Base-by-base conservation (phyloP, 2,113 vertebrate genomes). In the Notothenia coriiceps region DNA sequence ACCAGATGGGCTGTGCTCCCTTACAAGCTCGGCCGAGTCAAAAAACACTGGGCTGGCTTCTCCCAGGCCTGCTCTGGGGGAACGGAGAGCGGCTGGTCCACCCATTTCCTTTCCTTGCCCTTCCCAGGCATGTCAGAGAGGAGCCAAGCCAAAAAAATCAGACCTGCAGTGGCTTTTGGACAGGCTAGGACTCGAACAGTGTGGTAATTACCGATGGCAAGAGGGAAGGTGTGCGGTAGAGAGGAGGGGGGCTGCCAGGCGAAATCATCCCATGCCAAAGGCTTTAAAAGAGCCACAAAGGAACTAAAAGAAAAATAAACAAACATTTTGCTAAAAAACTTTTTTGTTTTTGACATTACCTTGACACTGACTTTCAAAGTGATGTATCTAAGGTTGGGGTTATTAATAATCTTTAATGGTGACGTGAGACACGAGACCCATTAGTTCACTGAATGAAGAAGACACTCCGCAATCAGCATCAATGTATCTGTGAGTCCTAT, bases 61-160 rank as follows among this genome's bases (percentile, higher is more conserved):
- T 94, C 93, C 87, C 91, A 91, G 89, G 87, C 88, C 91, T 72
- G 86, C 84, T 94, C 44, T 80, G 85, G 88, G 90, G 91, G 93
- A 93, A 95, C 81, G 59, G 92, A 92, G 82, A 93, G 92, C 91
- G 89, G 93, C 93, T 93, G 96, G 94, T 95, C 95, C 96, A 97
- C 96, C 96, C 96, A 96, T 96, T 97, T 97, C 96, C 96, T 97
- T 96, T 95, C 96, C 94, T 96, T 95, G 96, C 96, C 96, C 96
- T 97, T 96, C 96, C 96, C 96, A 97, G 96, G 95, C 96, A 96
- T 95, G 96, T 94, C 94, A 96, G 94, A 93, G 92, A 89, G 65
- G 85, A 93, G 83, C 90, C 87, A 92, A 95, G 96, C 96, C 96
- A 97, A 96, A 94, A 88, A 94, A 96, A 96, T 95, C 89, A 91